phyloP scores from a whole-genome alignment of 30 jellyfish, hydroid and myxozoan species.

The Haliclystus octoradiatus region DNA sequence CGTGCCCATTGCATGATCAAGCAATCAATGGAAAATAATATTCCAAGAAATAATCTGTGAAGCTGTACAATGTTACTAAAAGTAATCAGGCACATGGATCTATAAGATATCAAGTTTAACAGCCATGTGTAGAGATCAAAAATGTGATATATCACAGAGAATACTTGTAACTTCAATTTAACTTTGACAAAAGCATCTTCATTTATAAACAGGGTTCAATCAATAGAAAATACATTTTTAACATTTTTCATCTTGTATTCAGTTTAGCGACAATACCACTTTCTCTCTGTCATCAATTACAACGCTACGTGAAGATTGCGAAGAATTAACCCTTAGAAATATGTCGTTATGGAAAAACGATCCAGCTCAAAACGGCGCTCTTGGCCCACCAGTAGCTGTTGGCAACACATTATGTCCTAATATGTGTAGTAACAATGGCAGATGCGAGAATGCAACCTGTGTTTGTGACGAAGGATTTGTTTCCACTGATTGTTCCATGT shows the following conservation, averaged over 20 bases:
- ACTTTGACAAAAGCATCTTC: too few relatives aligned
- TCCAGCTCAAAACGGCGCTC: conserved; percentile 37
- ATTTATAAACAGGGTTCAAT: too few relatives aligned
- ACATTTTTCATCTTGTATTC: not conserved
- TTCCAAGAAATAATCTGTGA: too few relatives aligned
- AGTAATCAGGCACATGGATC: too few relatives aligned
- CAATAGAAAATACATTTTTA: too few relatives aligned
- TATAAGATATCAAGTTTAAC: too few relatives aligned
- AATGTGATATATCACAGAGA: too few relatives aligned
- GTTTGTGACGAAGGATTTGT: conserved; percentile 40
- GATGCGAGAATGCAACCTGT: conserved; percentile 76
- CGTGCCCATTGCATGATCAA: too few relatives aligned
- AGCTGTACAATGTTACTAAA: too few relatives aligned
- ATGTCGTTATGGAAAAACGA: conserved; percentile 33
- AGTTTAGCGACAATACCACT: conserved; percentile 40
- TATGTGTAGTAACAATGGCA: conserved; percentile 74
- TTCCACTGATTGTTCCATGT: conserved; percentile 77
- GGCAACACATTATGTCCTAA: conserved; percentile 67
- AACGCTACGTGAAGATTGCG: conserved; percentile 35
- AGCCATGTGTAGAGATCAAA: too few relatives aligned
- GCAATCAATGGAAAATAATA: too few relatives aligned
- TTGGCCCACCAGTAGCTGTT: conserved; percentile 63
- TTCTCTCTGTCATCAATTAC: conserved; percentile 37
- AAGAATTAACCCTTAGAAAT: conserved; percentile 45
- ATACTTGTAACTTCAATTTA: too few relatives aligned